Evolutionary conservation across 2,888 invertebrate genomes (phyloP).

Genomic region (Pelosia muscerda): DNA sequence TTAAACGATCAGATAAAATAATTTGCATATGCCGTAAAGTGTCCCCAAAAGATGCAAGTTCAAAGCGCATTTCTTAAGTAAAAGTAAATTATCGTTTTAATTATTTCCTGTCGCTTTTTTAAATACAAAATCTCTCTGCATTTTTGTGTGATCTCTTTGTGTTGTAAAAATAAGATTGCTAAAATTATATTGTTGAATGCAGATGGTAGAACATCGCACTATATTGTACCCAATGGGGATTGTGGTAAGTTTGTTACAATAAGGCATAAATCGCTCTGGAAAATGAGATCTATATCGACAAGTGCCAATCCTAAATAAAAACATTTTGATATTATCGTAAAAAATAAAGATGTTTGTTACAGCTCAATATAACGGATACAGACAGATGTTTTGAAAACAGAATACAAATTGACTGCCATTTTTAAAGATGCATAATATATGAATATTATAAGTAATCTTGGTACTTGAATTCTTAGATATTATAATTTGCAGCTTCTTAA

Average conservation of each 20-base stretch:
- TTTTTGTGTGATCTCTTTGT: conserved; percentile 51
- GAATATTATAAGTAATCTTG: conserved; percentile 8
- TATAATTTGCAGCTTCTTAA: conserved; percentile 16
- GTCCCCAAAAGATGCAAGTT: conserved; percentile 41
- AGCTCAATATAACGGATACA: conserved; percentile 8
- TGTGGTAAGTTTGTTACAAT: conserved; percentile 9
- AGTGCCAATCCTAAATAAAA: not conserved
- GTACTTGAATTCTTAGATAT: conserved; percentile 16
- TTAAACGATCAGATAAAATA: conserved; percentile 43
- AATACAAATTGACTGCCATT: conserved; percentile 7
- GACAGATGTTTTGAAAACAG: conserved; percentile 13
- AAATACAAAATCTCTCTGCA: conserved; percentile 35
- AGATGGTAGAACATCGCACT: conserved; percentile 34
- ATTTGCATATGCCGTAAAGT: conserved; percentile 49
- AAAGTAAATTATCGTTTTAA: conserved; percentile 52
- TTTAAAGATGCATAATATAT: not conserved
- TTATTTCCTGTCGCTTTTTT: conserved; percentile 54
- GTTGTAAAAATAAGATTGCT: conserved; percentile 52
- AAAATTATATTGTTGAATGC: conserved; percentile 51
- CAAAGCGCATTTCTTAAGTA: conserved; percentile 51
- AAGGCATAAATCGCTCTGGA: conserved; percentile 11
- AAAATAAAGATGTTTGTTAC: conserved; percentile 3
- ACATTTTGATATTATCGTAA: not conserved
- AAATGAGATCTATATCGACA: not conserved
- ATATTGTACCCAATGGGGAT: conserved; percentile 31